Evolutionary conservation across 2,113 vertebrate species (phyloP).

Genomic region (Oryzias celebensis): DNA sequence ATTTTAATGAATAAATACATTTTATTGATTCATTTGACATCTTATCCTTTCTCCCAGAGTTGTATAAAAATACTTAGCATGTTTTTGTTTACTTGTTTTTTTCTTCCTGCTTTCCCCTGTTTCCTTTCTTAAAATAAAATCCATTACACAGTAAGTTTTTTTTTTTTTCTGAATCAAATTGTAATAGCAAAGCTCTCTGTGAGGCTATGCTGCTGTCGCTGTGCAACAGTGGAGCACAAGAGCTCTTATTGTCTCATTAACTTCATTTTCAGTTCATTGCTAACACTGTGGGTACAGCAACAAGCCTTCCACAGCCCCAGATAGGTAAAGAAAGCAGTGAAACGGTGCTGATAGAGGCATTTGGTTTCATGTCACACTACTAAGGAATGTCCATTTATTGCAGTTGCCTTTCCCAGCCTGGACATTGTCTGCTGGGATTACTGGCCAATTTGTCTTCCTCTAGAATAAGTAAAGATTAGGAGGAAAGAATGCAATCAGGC

Average conservation of each 20-base stretch:
- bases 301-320: constrained; percentile 31
- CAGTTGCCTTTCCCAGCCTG: constrained; percentile 32
- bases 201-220: constrained; percentile 27
- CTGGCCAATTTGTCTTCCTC: constrained; percentile 56
- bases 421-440: constrained; percentile 54
- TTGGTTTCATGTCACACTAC: constrained; percentile 53
- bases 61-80: constrained; percentile 36
- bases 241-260: constrained; percentile 55
- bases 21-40: constrained; percentile 16
- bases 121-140: constrained; percentile 17
- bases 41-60: constrained; percentile 21
- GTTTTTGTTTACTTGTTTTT: constrained; percentile 9
- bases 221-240: constrained; percentile 25
- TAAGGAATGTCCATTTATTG: constrained; percentile 51
- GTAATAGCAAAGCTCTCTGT: constrained; percentile 49
- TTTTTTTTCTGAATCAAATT: constrained; percentile 42
- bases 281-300: constrained; percentile 39
- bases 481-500: constrained; percentile 8
- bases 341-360: constrained; percentile 54
- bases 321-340: constrained; percentile 47
- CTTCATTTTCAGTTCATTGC: constrained; percentile 48
- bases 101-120: neutral
- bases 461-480: constrained; percentile 25
- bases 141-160: neutral
- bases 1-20: constrained; percentile 23